Conservation (phyloP, 92 coral and sea anemone species). For the Muricea muricata region DNA sequence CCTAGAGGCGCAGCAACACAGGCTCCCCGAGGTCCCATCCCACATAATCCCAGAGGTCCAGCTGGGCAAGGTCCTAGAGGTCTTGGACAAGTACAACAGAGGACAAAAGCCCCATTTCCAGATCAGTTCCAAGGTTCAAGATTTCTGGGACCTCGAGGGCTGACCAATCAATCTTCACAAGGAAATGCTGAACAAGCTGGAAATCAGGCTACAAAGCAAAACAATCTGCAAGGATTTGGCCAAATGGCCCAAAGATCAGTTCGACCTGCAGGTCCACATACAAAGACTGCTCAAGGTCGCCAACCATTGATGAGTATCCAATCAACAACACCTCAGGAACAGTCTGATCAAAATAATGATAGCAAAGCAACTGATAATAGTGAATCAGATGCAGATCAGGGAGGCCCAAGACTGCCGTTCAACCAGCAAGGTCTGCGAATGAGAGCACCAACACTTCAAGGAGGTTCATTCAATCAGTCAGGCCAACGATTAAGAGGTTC, state of each 20-base stretch:
- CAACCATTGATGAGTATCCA: not conserved
- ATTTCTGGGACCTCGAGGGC: constrained; percentile 6
- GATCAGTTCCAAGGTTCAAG: constrained; percentile 11
- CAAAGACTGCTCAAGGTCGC: not conserved
- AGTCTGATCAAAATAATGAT: too few species aligned
- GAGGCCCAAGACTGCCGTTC: not conserved
- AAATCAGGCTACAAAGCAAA: too few species aligned
- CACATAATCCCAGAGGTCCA: too few species aligned
- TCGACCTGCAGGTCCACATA: not conserved
- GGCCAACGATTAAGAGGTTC: not conserved
- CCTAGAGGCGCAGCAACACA: too few species aligned
- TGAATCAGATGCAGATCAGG: not conserved
- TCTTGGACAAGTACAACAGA: not conserved
- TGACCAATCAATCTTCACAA: not conserved
- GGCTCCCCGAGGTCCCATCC: too few species aligned
- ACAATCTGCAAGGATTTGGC: too few species aligned
- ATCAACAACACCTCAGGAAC: not conserved
- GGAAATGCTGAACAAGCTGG: too few species aligned
- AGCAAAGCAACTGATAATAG: too few species aligned
- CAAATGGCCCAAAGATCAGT: not conserved
- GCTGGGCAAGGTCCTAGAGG: too few species aligned
- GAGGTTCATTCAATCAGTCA: not conserved
- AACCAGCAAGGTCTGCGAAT: not conserved
- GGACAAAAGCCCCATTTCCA: constrained; percentile 24
- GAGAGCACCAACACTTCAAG: not conserved